Base-by-base conservation (phyloP, 1,140 invertebrate species). In the Zophobas atratus region DNA sequence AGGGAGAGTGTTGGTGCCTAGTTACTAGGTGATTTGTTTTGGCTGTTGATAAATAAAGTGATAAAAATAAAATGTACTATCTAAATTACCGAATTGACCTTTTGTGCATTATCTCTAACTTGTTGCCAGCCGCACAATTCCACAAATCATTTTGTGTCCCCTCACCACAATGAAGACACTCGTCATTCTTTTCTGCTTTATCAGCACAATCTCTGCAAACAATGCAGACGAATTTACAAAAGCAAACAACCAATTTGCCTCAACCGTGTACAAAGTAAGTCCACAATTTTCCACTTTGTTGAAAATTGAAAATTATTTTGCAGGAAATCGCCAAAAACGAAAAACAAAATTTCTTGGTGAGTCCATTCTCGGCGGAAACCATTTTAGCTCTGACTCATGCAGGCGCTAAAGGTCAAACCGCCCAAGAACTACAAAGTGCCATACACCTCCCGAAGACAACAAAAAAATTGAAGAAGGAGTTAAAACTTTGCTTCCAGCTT, bases 391-490 rank as follows among this genome's bases (percentile, higher is more conserved):
- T 46, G 3, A 46, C 43, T 46, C 43, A 46, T 46, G 3, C 43
- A 3, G 43, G 43, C 3, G 3, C 3, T 46, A 3, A 8, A 46
- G 43, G 43, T 4, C 3, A 87, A 33, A 92, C 92, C 0, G 86
- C 86, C 5, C 74, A 86, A 20, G 86, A 92, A 84, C 86, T 92
- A 20, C 83, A 83, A 32, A 81, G 46, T 32, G 76, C 60, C 2
- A 38, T 83, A 35, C 57, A 70, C 35, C 63, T 83, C 8, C 82
- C 0, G 49, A 80, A 1, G 74, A 76, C 5, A 20, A 46, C 0
- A 60, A 53, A 5, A 51, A 51, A 20, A 51, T 51, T 51, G 4
- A 51, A 51, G 6, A 5, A n/a, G 3, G 2, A 4, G 49, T 20
- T 4, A 51, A 51, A 51, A 20, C 3, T 4, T 4, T 51, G 49